A percentile compares a stretch with the other conserved stretches of the same genome.
Evolutionary conservation across 2,797 vertebrate species (phyloP).

Genomic region (Smutsia temminckii): DNA sequence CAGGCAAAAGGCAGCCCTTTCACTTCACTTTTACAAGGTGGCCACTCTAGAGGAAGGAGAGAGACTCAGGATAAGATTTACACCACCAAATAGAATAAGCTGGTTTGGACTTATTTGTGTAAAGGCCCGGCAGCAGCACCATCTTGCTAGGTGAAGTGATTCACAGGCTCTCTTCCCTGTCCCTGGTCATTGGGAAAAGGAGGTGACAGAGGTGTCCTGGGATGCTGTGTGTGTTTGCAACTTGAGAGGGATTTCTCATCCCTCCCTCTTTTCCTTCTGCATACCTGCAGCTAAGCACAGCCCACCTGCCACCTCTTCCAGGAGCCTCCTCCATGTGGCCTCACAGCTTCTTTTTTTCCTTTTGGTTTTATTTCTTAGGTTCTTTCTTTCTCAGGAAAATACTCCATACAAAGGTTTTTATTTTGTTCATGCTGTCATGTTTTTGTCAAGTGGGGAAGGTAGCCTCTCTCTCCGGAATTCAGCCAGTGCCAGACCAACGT

Average conservation of each 20-base stretch:
- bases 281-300: not conserved
- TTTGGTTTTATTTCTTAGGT: not conserved
- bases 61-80: not conserved
- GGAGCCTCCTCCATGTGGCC: not conserved
- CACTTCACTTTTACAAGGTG: not conserved
- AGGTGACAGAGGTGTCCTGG: not conserved
- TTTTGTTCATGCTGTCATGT: not conserved
- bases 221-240: not conserved
- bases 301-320: not conserved
- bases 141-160: not conserved
- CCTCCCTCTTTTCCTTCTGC: not conserved
- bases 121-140: not conserved
- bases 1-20: not conserved
- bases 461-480: not conserved
- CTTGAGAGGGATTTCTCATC: not conserved
- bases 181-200: not conserved
- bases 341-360: not conserved
- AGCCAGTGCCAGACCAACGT: not conserved
- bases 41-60: not conserved
- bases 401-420: not conserved
- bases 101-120: not conserved
- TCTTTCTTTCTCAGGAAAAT: not conserved
- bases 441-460: not conserved
- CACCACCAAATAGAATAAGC: not conserved
- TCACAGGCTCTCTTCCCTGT: not conserved